phyloP scores from a whole-genome alignment of 2,113 vertebrate genomes.

The Urocynchramus pylzowi region DNA sequence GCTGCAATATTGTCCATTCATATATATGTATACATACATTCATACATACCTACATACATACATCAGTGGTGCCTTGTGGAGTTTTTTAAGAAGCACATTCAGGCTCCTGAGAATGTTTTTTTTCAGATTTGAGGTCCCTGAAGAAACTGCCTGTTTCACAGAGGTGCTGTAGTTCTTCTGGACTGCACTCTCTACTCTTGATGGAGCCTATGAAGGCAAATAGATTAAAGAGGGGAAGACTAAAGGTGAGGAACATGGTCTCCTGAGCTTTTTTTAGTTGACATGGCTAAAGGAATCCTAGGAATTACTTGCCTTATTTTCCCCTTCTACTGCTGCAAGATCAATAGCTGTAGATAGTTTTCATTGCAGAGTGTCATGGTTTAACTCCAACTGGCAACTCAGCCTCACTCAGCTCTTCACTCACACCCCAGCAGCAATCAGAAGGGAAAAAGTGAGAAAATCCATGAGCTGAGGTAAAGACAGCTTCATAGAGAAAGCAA shows the following conservation, averaged over 20 bases:
- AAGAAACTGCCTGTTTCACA: neutral
- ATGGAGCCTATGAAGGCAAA: neutral
- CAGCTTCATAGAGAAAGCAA: neutral
- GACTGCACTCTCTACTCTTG: neutral
- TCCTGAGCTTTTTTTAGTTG: neutral
- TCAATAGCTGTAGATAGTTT: neutral
- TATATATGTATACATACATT: neutral
- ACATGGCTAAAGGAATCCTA: neutral
- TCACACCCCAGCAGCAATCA: neutral
- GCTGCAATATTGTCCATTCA: neutral
- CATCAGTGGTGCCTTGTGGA: neutral
- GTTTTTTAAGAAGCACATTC: neutral
- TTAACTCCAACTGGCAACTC: neutral
- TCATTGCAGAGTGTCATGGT: neutral
- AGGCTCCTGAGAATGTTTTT: neutral
- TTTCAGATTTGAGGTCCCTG: neutral
- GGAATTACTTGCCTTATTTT: neutral
- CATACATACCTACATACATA: neutral
- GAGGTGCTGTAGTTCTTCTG: neutral
- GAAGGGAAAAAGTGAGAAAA: neutral
- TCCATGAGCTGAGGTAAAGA: neutral
- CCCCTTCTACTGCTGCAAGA: neutral
- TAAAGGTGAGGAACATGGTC: neutral
- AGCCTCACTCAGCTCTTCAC: accelerated
- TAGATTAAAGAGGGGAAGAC: neutral